Conservation (phyloP, 2,113 vertebrate genomes). For the Ophthalmolycus amberensis region DNA sequence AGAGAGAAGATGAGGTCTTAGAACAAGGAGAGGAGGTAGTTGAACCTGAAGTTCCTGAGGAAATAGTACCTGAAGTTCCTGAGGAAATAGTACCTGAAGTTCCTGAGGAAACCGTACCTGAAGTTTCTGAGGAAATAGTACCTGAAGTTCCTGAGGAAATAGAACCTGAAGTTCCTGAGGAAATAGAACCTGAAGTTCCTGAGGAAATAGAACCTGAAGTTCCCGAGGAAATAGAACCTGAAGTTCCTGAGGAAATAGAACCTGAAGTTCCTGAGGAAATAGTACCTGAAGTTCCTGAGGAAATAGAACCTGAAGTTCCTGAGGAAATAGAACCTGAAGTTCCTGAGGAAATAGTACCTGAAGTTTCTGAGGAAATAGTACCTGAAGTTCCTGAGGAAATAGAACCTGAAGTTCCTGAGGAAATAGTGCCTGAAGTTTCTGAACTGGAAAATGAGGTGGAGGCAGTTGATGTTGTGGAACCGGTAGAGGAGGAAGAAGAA, state of each 20-base stretch:
- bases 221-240: no score
- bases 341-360: no score
- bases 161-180: not conserved
- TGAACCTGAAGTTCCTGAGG: not conserved
- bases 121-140: conserved; percentile 3
- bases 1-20: conserved; percentile 2
- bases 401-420: not conserved
- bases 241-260: not conserved
- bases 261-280: not conserved
- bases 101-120: no score
- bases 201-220: not conserved
- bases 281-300: no score
- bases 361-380: not conserved
- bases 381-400: no score
- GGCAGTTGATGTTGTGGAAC: not conserved
- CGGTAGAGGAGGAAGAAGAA: not conserved
- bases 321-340: not conserved
- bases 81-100: not conserved
- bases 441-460: conserved; percentile 10
- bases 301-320: not conserved
- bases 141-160: not conserved
- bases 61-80: not conserved
- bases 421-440: not conserved
- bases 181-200: not conserved
- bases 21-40: not conserved